Base-by-base conservation (phyloP, 92 coral and sea anemone species). In the Phenganax marumi region DNA sequence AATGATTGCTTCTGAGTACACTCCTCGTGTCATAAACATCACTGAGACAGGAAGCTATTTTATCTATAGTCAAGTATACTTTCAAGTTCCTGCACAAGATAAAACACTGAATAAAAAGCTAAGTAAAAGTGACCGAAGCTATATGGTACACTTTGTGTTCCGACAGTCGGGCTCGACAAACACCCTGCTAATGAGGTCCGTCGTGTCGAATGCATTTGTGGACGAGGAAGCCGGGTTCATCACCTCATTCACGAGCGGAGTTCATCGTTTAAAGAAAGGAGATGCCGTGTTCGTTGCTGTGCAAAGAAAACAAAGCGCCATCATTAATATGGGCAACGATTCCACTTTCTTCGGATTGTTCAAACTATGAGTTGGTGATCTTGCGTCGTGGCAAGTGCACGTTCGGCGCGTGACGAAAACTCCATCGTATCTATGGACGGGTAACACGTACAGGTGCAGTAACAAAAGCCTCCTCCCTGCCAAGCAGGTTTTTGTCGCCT, bases 371-470 rank as follows among this genome's bases (percentile, higher is more conserved):
- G 46, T 33, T 26, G 19, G 62, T 19, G 50, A 76, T 23, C 53
- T 26, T 26, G 73, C 60, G 71, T 65, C 73, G 73, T 48, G 19
- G 49, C 56, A 17, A 63, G 56, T 13, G 60, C 65, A 46, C 73
- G 48, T 49, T 43, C 56, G 73, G 63, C 73, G 58, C 43, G 72
- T 33, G 25, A 66, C 43, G 49, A 24, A 14, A 78, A 60, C 16
- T 78, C 83, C 83, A 78, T 78, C 73, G 83, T 78, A 78, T 78
- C 72, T 62, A 78, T 78, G 83, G 83, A 78, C 73, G 43, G 49
- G 83, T 78, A 63, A 61, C 83, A 25, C 49, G 83, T 78, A 78
- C 17, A 57, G 83, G 81, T 60, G 83, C 48, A 50, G 50, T 19
- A 24, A 24, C 22, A 78, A 78, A 24, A 14, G 52, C 73, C 58